Base-by-base conservation (phyloP, 2,888 invertebrate species). In the Drosophila subquinaria region DNA sequence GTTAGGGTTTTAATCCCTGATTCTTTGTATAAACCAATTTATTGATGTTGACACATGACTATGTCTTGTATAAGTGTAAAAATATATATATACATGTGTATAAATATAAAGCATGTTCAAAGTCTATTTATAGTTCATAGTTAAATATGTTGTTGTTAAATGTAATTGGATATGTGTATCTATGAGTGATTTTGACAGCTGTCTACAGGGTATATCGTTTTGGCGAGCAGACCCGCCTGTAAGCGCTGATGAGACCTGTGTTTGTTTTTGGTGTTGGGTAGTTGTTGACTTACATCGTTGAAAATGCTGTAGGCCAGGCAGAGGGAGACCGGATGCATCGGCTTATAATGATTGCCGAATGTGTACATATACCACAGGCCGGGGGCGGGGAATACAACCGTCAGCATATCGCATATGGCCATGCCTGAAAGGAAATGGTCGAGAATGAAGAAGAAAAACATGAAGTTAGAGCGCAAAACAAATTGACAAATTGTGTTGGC, bases 361-460 rank as follows among this genome's bases (percentile, higher is more conserved):
- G 97, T 97, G 93, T 97, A 98, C 96, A 97, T 97, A 92, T 98
- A 97, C 93, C 98, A 95, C 52, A 98, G 95, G 95, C 97, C 97
- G 0, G 98, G 98, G 0, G 97, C 96, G 0, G 98, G 97, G 90
- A 97, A 96, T 59, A 97, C 94, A 90, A 98, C 96, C 0, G 98
- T 98, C 92, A 98, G 95, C 95, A 98, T 96, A 93, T 98, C 98
- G 82, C 97, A 97, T 4, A 98, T 94, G 0, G 98, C 98, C 98
- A 98, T 98, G n/a, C 97, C 93, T 93, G 76, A 4, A 83, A 57
- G 42, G 35, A 45, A 57, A 57, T 45, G 45, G 6, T n/a, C 13
- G 30, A 55, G 17, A 42, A 11, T 9, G 15, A 11, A 50, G 10
- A 47, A 42, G n/a, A 11, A 63, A 15, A 50, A 47, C 36, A 11